A percentile compares a stretch with the other conserved stretches of the same genome.
Evolutionary conservation across 2,113 vertebrate species (phyloP).

Genomic region (Crotalus horridus): DNA sequence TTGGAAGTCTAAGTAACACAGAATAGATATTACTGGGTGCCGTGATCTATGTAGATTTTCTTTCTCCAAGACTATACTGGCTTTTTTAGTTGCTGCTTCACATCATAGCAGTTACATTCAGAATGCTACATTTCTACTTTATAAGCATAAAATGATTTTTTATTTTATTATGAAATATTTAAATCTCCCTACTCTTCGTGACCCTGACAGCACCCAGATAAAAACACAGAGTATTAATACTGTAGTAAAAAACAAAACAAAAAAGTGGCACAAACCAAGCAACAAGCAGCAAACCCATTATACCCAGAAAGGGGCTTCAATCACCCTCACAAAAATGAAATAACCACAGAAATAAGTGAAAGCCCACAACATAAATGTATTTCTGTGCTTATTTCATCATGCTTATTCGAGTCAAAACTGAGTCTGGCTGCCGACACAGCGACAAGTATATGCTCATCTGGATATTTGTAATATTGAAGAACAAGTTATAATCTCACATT

Average conservation of each 20-base stretch:
- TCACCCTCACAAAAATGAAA: not conserved
- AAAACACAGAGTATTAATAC: not conserved
- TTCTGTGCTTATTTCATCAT: not conserved
- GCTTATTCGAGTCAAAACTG: not conserved
- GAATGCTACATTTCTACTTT: not conserved
- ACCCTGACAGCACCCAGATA: not conserved
- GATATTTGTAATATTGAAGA: not conserved
- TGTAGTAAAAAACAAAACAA: not conserved
- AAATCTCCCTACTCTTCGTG: not conserved
- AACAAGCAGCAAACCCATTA: not conserved
- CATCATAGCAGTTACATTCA: not conserved
- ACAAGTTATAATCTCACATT: not conserved
- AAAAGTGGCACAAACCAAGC: not conserved
- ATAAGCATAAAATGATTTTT: not conserved
- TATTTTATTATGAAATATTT: not conserved
- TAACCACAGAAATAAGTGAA: not conserved
- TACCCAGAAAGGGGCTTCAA: not conserved
- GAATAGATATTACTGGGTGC: not conserved
- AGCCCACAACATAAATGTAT: not conserved
- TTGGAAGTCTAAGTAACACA: not conserved
- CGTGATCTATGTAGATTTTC: not conserved
- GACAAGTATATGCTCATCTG: not conserved
- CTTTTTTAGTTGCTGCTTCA: not conserved
- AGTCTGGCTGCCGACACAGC: not conserved
- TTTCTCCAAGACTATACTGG: not conserved